These are phyloP conservation scores for Meandrina meandrites DNA, from an alignment of 92 coral and sea anemone genomes.

Conservation along the genomic window DNA sequence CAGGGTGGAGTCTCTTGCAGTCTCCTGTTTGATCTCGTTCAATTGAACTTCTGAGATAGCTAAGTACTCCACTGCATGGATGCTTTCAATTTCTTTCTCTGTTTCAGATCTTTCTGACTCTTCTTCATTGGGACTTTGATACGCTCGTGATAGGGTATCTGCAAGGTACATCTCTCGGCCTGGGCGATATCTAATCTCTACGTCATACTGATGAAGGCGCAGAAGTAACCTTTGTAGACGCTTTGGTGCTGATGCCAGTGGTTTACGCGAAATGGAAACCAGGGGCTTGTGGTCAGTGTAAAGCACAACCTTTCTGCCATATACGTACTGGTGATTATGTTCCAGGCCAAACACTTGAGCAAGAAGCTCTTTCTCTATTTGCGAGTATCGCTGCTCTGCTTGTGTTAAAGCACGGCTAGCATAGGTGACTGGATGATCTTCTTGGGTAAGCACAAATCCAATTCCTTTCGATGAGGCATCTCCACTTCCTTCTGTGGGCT, in stretches of 20 bases:
- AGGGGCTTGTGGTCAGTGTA: slow-evolving; percentile 55
- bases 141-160: slow-evolving; percentile 50
- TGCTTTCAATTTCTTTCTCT: too few relatives aligned
- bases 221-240: too few relatives aligned
- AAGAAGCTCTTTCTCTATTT: slow-evolving; percentile 52
- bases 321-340: slow-evolving; percentile 55
- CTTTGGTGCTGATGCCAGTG: slow-evolving; percentile 48
- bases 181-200: slow-evolving; percentile 37
- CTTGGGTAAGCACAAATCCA: slow-evolving; percentile 38
- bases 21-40: too few relatives aligned
- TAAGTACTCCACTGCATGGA: too few relatives aligned
- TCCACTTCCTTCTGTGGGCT: slow-evolving; percentile 44
- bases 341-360: slow-evolving; percentile 48
- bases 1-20: too few relatives aligned
- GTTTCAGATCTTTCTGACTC: slow-evolving; percentile 7
- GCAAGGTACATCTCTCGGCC: slow-evolving; percentile 36
- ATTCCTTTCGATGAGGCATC: slow-evolving; percentile 41
- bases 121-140: slow-evolving; percentile 16
- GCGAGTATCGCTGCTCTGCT: slow-evolving; percentile 39
- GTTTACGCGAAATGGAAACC: slow-evolving; percentile 34
- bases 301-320: slow-evolving; percentile 34
- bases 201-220: slow-evolving; percentile 41
- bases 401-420: slow-evolving; percentile 41
- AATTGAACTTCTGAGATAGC: too few relatives aligned
- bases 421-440: slow-evolving; percentile 49